Evolutionary conservation across 2,888 invertebrate genomes (phyloP).

Genomic region (Mystacides longicornis): DNA sequence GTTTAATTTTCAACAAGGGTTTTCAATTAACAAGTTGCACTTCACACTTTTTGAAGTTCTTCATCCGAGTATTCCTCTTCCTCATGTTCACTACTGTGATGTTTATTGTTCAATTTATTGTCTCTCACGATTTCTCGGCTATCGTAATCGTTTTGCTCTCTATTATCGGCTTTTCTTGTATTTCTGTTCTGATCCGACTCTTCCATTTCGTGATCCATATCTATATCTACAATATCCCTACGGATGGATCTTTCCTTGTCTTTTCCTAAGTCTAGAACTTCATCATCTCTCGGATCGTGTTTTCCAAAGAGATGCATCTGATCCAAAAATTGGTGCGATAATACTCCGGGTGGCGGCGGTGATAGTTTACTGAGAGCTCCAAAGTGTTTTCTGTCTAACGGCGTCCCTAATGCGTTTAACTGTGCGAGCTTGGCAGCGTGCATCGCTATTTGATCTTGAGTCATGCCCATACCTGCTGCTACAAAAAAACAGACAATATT

Average conservation of each 20-base stretch:
- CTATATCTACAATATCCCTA: constrained; percentile 37
- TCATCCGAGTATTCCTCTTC: constrained; percentile 47
- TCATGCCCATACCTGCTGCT: constrained; percentile 48
- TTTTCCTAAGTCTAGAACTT: constrained; percentile 50
- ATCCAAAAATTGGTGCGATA: constrained; percentile 55
- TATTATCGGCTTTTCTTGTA: constrained; percentile 32
- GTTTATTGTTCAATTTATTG: constrained; percentile 23
- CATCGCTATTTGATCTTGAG: constrained; percentile 63
- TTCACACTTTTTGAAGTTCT: constrained; percentile 36
- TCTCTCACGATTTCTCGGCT: constrained; percentile 27
- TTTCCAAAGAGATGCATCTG: constrained; percentile 58
- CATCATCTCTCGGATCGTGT: constrained; percentile 36
- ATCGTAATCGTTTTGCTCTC: constrained; percentile 36
- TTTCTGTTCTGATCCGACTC: constrained; percentile 51
- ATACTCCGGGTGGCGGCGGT: constrained; percentile 44
- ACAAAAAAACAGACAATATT: too few relatives aligned
- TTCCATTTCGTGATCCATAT: constrained; percentile 45
- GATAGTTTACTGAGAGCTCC: constrained; percentile 51
- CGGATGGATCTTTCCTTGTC: constrained; percentile 32
- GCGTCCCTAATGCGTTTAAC: constrained; percentile 57
- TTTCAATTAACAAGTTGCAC: too few relatives aligned
- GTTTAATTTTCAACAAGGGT: too few relatives aligned
- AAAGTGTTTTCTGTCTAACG: constrained; percentile 42
- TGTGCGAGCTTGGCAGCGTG: constrained; percentile 75
- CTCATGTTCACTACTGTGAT: constrained; percentile 34